Evolutionary conservation across 2,113 vertebrate genomes (phyloP).

Genomic region (Machaerirhynchus nigripectus): DNA sequence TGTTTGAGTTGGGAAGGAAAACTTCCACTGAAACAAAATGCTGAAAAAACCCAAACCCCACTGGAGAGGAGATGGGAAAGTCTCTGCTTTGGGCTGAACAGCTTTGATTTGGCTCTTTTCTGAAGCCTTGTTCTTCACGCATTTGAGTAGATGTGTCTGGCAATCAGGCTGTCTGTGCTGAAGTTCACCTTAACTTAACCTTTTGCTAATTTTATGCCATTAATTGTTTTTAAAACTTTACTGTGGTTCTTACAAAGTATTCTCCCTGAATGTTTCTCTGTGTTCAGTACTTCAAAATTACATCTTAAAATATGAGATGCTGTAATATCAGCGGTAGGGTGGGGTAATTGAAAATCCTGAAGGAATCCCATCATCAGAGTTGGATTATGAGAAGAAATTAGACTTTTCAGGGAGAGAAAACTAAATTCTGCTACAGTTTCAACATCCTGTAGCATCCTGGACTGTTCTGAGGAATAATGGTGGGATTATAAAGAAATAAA

Average conservation of each 20-base stretch:
- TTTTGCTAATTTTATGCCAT: not conserved
- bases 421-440: not conserved
- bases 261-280: not conserved
- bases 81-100: not conserved
- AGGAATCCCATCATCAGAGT: not conserved
- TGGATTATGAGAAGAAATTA: not conserved
- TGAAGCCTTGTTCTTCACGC: not conserved
- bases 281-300: not conserved
- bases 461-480: not conserved
- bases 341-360: not conserved
- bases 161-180: not conserved
- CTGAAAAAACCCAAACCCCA: fast-evolving
- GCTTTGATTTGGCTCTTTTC: not conserved
- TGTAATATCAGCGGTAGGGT: not conserved
- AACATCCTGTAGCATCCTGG: not conserved
- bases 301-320: not conserved
- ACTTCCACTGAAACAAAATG: not conserved
- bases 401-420: not conserved
- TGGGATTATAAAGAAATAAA: not conserved
- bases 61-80: not conserved
- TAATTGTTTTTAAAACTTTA: not conserved
- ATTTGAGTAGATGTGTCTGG: not conserved
- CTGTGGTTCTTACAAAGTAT: not conserved
- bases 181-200: not conserved
- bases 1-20: not conserved